phyloP scores from a whole-genome alignment of 2,797 vertebrate species.

The Erpetoichthys calabaricus region DNA sequence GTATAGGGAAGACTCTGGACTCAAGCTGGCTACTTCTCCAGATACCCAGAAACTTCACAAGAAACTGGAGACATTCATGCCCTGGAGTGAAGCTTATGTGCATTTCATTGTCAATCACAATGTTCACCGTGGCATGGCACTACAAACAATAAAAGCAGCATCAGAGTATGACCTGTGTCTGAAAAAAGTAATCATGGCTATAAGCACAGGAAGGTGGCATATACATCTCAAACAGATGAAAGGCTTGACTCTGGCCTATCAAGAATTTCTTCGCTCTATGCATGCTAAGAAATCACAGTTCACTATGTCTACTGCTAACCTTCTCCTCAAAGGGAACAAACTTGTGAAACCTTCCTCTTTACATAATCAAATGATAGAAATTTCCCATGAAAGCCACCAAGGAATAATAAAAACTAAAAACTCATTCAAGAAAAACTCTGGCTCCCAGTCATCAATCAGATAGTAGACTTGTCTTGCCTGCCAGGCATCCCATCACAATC shows the following conservation, averaged over 20 bases:
- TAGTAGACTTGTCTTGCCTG: background rate
- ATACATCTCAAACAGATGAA: background rate
- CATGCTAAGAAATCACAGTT: background rate
- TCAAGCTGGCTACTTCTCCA: background rate
- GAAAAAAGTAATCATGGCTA: background rate
- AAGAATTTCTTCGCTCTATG: too few relatives aligned
- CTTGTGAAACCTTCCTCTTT: background rate
- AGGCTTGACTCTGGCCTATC: too few relatives aligned
- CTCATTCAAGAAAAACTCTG: background rate
- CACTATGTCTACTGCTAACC: background rate
- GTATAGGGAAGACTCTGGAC: background rate
- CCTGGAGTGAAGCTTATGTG: background rate
- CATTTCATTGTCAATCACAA: background rate
- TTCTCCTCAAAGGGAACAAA: too few relatives aligned
- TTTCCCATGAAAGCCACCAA: background rate
- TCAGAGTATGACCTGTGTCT: background rate
- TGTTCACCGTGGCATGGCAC: background rate
- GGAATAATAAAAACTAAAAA: background rate
- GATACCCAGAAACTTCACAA: background rate
- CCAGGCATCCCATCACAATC: background rate
- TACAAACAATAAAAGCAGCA: background rate
- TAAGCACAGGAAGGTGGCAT: background rate
- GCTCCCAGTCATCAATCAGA: background rate
- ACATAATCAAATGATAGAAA: background rate
- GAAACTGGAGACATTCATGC: background rate